Conservation (phyloP, 2,797 vertebrate genomes). For the Psittacula derbiana region DNA sequence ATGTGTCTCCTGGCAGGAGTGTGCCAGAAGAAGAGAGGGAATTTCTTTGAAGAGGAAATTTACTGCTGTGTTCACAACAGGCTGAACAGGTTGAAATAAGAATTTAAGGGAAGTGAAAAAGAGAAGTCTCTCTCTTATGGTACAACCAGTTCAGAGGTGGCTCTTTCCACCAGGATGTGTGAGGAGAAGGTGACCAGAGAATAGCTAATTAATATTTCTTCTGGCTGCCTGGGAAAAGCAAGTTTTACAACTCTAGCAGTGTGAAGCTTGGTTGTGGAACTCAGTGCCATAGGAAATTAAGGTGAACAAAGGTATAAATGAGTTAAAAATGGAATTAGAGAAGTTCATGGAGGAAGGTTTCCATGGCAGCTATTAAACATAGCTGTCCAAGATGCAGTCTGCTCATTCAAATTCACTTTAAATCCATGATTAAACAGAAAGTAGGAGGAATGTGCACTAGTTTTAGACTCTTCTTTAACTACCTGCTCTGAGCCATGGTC, state of each 20-base stretch:
- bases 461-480: not conserved
- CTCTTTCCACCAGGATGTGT: not conserved
- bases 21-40: not conserved
- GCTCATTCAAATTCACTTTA: not conserved
- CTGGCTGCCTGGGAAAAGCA: not conserved
- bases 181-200: not conserved
- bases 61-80: not conserved
- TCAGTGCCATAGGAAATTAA: not conserved
- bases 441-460: not conserved
- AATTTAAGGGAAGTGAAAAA: fast-evolving
- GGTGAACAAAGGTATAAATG: not conserved
- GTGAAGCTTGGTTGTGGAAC: not conserved
- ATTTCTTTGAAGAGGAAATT: not conserved
- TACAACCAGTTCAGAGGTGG: not conserved
- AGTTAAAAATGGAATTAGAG: not conserved
- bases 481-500: not conserved
- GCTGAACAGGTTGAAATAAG: not conserved
- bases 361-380: not conserved
- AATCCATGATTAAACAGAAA: not conserved
- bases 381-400: not conserved
- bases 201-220: not conserved
- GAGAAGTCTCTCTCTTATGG: not conserved
- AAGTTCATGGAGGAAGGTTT: not conserved
- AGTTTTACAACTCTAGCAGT: not conserved
- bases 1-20: not conserved